Percentiles rank a stretch among this genome's conserved stretches.
Evolutionary conservation across 2,113 vertebrate species (phyloP).

Genomic region (Phasianus colchicus): DNA sequence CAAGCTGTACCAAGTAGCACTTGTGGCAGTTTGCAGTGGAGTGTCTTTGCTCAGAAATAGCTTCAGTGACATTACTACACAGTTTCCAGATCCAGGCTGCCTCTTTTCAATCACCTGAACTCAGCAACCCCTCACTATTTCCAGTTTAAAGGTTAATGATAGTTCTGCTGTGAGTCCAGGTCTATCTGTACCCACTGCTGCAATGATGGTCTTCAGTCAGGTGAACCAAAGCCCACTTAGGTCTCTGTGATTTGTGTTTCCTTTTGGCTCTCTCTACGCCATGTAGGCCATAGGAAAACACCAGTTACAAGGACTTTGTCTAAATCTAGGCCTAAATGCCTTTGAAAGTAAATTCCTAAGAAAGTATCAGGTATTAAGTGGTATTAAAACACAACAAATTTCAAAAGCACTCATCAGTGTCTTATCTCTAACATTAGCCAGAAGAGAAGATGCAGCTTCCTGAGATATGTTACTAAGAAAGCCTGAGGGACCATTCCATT

Average conservation of each 20-base stretch:
- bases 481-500: neutral
- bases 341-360: constrained; percentile 16
- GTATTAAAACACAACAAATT: neutral
- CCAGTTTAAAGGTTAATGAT: neutral
- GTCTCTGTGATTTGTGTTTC: neutral
- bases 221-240: neutral
- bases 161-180: neutral
- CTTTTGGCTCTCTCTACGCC: neutral
- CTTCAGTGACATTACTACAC: neutral
- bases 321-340: neutral
- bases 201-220: neutral
- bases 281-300: neutral
- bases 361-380: neutral
- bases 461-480: neutral
- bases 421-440: neutral
- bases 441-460: neutral
- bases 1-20: neutral
- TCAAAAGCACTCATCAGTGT: neutral
- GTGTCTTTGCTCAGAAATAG: neutral
- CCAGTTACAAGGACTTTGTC: neutral
- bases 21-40: neutral
- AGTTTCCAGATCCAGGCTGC: neutral
- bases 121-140: neutral
- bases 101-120: neutral
- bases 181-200: neutral